Evolutionary conservation across 2,888 invertebrate genomes (phyloP), one percentile per base, ranked within the genome.

Genomic region (Eilema griseolum): DNA sequence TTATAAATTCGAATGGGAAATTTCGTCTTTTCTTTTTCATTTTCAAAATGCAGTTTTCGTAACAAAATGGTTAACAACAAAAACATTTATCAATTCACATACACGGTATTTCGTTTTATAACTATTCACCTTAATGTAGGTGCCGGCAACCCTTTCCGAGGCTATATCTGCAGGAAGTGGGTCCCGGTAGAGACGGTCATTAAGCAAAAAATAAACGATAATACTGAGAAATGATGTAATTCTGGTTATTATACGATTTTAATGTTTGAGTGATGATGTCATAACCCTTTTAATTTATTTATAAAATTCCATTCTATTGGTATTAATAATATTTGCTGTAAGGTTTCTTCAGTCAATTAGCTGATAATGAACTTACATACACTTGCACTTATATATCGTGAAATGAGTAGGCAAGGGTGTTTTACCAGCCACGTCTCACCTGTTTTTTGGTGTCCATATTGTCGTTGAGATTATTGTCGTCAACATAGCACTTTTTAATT

Each of bases 201-300:
- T 92, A 92, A 86, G 86, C 86, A 89, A 91, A 92, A 88, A 91
- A 90, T 90, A 90, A 90, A 89, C 90, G 88, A 90, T 90, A 88
- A 88, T 84, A 86, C 83, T 83, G 84, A 85, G 86, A 87, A 88
- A 89, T 85, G 86, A 80, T 80, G 76, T 84, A 82, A 85, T 85
- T 84, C 81, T 61, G 41, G 57, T 61, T 71, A 62, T 68, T 69
- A 71, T 68, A 68, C 61, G 37, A 61, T 56, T 72, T 66, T 69
- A 52, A 66, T 66, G 65, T 80, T 83, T 77, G 77, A 78, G 69
- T 73, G 74, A 72, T 77, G 73, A 75, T 76, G 72, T 76, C 76
- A 66, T 37, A 33, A 56, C 31, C 67, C 20, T 57, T 66, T 57
- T 11, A 20, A 57, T 14, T 56, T 56, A 33, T 33, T 65, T 31